phyloP scores from a whole-genome alignment of 2,888 invertebrate species.

The Metellina segmentata region DNA sequence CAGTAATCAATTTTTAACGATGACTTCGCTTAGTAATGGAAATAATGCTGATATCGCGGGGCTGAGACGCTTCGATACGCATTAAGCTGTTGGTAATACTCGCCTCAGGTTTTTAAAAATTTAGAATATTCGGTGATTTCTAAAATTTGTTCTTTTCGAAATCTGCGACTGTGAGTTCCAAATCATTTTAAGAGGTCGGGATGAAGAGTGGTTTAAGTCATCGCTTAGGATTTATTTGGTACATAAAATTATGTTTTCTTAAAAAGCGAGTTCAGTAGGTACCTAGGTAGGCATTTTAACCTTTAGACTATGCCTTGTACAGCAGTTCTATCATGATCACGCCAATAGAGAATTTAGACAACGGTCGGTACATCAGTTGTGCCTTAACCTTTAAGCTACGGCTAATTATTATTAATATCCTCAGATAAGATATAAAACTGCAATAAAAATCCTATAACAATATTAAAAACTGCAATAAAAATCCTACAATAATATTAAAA shows the following conservation, averaged over 20 bases:
- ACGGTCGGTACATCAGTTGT: no score
- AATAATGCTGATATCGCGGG: background rate
- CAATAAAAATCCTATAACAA: no score
- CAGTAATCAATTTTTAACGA: slow-evolving; percentile 61
- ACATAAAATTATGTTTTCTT: background rate
- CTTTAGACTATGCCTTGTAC: no score
- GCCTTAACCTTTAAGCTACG: no score
- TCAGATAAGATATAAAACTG: no score
- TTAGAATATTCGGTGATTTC: slow-evolving; percentile 6
- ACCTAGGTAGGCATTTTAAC: no score
- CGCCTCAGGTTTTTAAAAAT: slow-evolving; percentile 24
- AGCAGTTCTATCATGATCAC: no score
- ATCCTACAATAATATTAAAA: no score
- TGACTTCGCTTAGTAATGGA: slow-evolving; percentile 14
- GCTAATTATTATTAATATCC: no score
- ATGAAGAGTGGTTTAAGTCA: background rate
- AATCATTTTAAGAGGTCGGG: background rate
- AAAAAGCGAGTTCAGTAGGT: no score
- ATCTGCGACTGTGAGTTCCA: background rate
- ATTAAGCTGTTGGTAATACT: slow-evolving; percentile 39
- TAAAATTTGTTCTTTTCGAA: background rate
- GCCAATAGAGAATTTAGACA: no score
- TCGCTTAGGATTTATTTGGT: background rate
- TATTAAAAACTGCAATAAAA: no score
- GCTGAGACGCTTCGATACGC: background rate